Evolutionary conservation across 1,140 invertebrate genomes (phyloP).

Genomic region (Calephelis virginiensis): DNA sequence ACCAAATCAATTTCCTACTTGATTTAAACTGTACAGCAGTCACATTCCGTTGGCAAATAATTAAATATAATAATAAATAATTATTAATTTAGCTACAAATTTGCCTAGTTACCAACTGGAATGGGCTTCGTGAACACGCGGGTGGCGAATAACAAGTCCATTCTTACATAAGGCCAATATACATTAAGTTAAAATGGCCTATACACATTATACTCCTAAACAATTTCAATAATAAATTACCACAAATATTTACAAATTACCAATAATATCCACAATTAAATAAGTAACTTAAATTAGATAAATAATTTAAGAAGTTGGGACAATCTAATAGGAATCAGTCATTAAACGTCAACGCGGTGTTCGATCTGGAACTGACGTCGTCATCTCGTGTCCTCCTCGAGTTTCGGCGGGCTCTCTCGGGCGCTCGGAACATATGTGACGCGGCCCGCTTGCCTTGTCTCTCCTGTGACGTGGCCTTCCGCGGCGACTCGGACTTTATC

Average conservation of each 20-base stretch:
- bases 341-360: slow-evolving; percentile 56
- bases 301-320: slow-evolving; percentile 71
- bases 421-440: slow-evolving; percentile 49
- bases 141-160: slow-evolving; percentile 75
- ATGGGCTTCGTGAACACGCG: slow-evolving; percentile 75
- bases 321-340: slow-evolving; percentile 76
- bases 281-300: slow-evolving; percentile 69
- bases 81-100: slow-evolving; percentile 72
- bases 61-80: slow-evolving; percentile 72
- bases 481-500: slow-evolving; percentile 27
- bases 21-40: slow-evolving; percentile 74
- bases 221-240: slow-evolving; percentile 71
- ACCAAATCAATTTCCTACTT: slow-evolving; percentile 59
- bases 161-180: slow-evolving; percentile 59
- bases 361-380: slow-evolving; percentile 45
- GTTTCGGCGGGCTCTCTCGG: slow-evolving; percentile 34
- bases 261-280: slow-evolving; percentile 67
- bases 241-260: slow-evolving; percentile 73
- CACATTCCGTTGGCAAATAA: slow-evolving; percentile 75
- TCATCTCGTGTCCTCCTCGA: slow-evolving; percentile 44
- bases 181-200: slow-evolving; percentile 47
- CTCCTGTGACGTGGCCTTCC: slow-evolving; percentile 29
- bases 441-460: slow-evolving; percentile 31
- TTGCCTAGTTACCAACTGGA: slow-evolving; percentile 75
- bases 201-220: slow-evolving; percentile 57